A percentile compares a stretch with the other conserved stretches of the same genome.
Conservation (phyloP, 2,797 vertebrate species). For the Sphenopsis melanotis region DNA sequence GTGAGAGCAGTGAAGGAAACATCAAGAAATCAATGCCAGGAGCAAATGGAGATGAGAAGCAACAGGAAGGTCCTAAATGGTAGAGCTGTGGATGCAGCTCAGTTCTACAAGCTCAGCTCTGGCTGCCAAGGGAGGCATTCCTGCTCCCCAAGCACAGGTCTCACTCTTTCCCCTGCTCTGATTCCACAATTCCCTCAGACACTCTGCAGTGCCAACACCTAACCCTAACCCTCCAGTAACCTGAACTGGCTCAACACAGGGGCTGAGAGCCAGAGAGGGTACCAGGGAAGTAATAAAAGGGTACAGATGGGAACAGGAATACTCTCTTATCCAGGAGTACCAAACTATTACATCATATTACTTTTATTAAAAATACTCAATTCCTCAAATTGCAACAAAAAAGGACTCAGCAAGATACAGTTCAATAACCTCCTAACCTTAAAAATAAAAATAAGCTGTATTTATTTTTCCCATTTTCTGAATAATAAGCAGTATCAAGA, state of each 20-base stretch:
- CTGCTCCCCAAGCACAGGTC: background rate
- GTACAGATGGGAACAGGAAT: background rate
- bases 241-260: background rate
- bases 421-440: background rate
- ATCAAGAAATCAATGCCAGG: background rate
- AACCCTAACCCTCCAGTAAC: background rate
- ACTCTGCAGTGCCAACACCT: background rate
- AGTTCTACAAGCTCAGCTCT: background rate
- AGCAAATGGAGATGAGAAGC: accelerated
- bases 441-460: background rate
- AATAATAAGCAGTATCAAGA: background rate
- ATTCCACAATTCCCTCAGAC: background rate
- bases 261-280: background rate
- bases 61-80: background rate
- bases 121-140: background rate
- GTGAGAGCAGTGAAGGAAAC: background rate
- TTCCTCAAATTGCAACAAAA: background rate
- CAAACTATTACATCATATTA: background rate
- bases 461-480: background rate
- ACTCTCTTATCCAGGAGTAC: background rate
- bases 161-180: background rate
- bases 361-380: background rate
- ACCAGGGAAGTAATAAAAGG: background rate
- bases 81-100: background rate
- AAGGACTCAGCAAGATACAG: background rate